Base-by-base conservation (phyloP, 2,888 invertebrate genomes). In the Caenorhabditis wallacei region DNA sequence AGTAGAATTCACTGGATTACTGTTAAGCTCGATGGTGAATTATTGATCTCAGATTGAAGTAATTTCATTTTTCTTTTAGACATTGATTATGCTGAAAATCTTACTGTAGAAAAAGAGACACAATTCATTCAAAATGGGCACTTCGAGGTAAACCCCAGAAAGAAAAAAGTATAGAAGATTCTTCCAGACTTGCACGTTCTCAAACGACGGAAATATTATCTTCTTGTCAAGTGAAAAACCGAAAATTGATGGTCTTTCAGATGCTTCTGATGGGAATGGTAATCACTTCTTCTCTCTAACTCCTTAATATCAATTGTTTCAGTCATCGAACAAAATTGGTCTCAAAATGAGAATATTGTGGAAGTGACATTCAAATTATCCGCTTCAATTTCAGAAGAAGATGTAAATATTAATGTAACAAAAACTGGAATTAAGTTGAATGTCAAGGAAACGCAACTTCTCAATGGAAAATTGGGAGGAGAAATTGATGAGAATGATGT, bases 401-500 rank as follows among this genome's bases (percentile, higher is more conserved):
- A 80, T 20, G 51, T 80, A 0, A 40, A 72, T 20, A 43, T 80
- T n/a, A 48, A 66, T 30, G 57, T 63, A 16, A 40, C 72, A 11
- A 68, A 69, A 22, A 53, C 54, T 16, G 20, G 63, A 16, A 56
- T 82, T 8, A 35, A 40, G 4, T 8, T 82, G n/a, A 26, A 16
- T 11, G 51, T 82, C 24, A 64, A 72, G 30, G 72, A 63, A 3
- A 11, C 18, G 5, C 51, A 43, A 10, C 30, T 78, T 13, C 40
- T 82, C 10, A 59, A 63, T 26, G 78, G 72, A 48, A 48, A 18
- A n/a, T 24, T 82, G 37, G 43, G 26, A 18, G 82, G 61, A 7
- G 69, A 68, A 40, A 74, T 82, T 13, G 64, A 82, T 18, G 76
- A 59, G 16, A 53, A 71, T 16, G 43, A 24, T 18, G 66, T 82